A percentile compares a stretch with the other conserved stretches of the same genome.
Conservation (phyloP, 2,113 vertebrate species). For the Varanus salvator region DNA sequence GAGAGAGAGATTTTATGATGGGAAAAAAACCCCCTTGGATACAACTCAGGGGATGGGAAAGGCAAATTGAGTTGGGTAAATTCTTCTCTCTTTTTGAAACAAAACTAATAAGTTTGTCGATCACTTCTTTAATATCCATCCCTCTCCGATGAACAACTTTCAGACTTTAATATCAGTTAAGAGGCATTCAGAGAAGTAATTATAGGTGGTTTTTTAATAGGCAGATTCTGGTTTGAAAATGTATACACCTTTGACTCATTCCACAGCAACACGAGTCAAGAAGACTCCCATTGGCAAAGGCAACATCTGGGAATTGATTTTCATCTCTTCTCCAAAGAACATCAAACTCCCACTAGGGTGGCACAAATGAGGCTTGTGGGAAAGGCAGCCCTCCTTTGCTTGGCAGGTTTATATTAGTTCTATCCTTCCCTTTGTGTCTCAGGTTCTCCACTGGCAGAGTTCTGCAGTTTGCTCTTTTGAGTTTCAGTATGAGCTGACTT, state of each 20-base stretch:
- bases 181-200: slow-evolving; percentile 73
- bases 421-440: background rate
- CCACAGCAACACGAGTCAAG: slow-evolving; percentile 35
- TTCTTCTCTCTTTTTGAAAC: slow-evolving; percentile 59
- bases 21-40: slow-evolving; percentile 3
- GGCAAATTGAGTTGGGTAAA: slow-evolving; percentile 56
- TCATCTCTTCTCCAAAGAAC: slow-evolving; percentile 59
- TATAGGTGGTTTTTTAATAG: slow-evolving; percentile 67
- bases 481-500: background rate
- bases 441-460: background rate
- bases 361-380: background rate
- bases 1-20: background rate
- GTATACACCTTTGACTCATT: slow-evolving; percentile 37
- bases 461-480: background rate
- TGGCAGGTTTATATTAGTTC: background rate
- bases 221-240: slow-evolving; percentile 64
- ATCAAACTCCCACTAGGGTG: slow-evolving; percentile 52
- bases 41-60: slow-evolving; percentile 47
- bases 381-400: background rate
- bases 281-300: slow-evolving; percentile 65
- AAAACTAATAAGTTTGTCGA: slow-evolving; percentile 74
- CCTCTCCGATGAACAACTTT: slow-evolving; percentile 73
- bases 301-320: slow-evolving; percentile 67
- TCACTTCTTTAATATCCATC: slow-evolving; percentile 75
- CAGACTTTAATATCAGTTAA: slow-evolving; percentile 72